Base-by-base conservation (phyloP, 2,888 invertebrate genomes). In the Polyommatus icarus region DNA sequence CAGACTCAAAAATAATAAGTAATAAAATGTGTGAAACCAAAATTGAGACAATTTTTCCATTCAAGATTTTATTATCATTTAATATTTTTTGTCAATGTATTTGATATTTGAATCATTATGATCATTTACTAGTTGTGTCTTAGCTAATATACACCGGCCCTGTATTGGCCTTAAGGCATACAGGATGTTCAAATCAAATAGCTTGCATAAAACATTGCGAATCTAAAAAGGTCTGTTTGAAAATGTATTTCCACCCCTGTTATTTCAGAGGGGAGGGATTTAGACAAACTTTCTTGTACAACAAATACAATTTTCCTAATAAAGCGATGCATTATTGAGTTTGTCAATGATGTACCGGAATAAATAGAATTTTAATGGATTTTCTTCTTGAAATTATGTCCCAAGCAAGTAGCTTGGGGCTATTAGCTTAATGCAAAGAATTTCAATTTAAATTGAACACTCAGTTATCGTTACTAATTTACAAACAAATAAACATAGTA, bases 271-370 rank as follows among this genome's bases (percentile, higher is more conserved):
- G 40, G 40, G 85, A 84, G 83, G 83, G 86, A 87, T 88, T 87
- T 87, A 84, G 83, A 85, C 83, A 89, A 90, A 91, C 90, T 90
- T 81, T 87, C 83, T 82, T 83, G 83, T 82, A 80, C 81, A 83
- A 81, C 85, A 85, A 86, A 86, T 84, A 86, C 81, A 85, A 84
- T 85, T 84, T 71, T 83, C 82, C 82, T 89, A 89, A 89, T 89
- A 89, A 90, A 89, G 86, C 84, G 84, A 86, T 90, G 86, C 89
- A 91, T 91, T 91, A 91, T 91, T 91, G 90, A 91, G 88, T 89
- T 88, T 84, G 83, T 82, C 75, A 79, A 78, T 81, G 80, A 82
- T 82, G 81, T 81, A 54, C 81, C 83, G 80, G 82, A 84, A 85
- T 86, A 88, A 88, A 88, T 85, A 87, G 77, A 80, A 81, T 29